Conservation (phyloP, 2,888 invertebrate species). For the Ophonus ardosiacus region DNA sequence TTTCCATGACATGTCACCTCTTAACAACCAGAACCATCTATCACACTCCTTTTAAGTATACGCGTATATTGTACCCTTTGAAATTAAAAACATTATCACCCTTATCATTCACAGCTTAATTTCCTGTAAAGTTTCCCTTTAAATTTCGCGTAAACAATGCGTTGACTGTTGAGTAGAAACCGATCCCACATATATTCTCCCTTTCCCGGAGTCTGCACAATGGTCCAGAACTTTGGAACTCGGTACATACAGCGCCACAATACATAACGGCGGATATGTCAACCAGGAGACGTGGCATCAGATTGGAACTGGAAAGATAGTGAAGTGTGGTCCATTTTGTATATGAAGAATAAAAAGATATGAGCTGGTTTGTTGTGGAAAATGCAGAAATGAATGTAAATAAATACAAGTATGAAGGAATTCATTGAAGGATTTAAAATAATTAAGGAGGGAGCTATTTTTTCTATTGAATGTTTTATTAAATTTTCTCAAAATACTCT, state of each 20-base stretch:
- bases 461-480: too few species aligned
- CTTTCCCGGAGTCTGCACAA: not conserved
- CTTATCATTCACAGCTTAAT: not conserved
- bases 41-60: not conserved
- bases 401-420: too few species aligned
- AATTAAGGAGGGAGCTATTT: too few species aligned
- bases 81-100: not conserved
- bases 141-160: not conserved
- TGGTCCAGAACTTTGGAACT: not conserved
- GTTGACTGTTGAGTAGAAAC: not conserved
- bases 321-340: not conserved
- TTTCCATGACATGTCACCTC: not conserved
- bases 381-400: too few species aligned
- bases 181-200: not conserved
- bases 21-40: not conserved
- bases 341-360: not conserved
- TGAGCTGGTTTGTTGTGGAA: not conserved
- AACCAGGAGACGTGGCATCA: slow-evolving; percentile 19
- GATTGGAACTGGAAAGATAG: not conserved
- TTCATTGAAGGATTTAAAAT: too few species aligned
- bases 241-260: not conserved
- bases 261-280: not conserved
- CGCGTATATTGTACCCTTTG: not conserved
- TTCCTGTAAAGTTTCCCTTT: not conserved
- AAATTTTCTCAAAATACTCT: too few species aligned